Evolutionary conservation across 1,140 invertebrate genomes (phyloP), one percentile per base, ranked within the genome.

Genomic region (Panulirus ornatus): DNA sequence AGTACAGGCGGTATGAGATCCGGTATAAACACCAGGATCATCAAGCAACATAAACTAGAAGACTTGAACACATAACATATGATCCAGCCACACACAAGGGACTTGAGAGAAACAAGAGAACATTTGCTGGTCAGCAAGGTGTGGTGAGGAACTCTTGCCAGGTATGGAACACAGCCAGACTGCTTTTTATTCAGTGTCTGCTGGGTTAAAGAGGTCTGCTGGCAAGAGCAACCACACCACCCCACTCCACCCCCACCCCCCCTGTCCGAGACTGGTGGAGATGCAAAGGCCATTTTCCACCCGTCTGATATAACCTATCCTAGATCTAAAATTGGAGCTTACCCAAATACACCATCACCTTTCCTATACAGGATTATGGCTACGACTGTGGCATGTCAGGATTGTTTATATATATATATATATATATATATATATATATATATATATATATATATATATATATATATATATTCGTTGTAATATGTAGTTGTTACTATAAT

Each of bases 401-500:
- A 34, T n/a, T n/a, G 40, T 40, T 1, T 8, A 44, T 40, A 2
- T 78, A 38, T 78, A 38, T 78, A 44, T 78, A 44, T 78, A 44
- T 78, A 44, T 78, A 44, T 78, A 44, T 78, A 44, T 44, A 11
- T 54, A 36, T 82, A 58, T 82, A 58, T 54, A 58, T 82, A 58
- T 54, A 82, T 82, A 82, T 82, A 82, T 82, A 82, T 82, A 82
- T 82, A 58, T 81, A 81, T 81, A 81, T 81, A 81, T 81, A 81
- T 58, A 58, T 82, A 58, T 82, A 58, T 82, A 30, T 36, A 82
- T 82, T 30, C 54, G 19, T 51, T 38, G 36, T 38, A 38, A 75
- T 75, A 75, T 75, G 40, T 75, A 75, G 36, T 38, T 75, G 40
- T n/a, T n/a, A n/a, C n/a, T n/a, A n/a, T n/a, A n/a, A n/a, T n/a